Evolutionary conservation across 2,888 invertebrate genomes (phyloP).

Genomic region (Neria commutata): DNA sequence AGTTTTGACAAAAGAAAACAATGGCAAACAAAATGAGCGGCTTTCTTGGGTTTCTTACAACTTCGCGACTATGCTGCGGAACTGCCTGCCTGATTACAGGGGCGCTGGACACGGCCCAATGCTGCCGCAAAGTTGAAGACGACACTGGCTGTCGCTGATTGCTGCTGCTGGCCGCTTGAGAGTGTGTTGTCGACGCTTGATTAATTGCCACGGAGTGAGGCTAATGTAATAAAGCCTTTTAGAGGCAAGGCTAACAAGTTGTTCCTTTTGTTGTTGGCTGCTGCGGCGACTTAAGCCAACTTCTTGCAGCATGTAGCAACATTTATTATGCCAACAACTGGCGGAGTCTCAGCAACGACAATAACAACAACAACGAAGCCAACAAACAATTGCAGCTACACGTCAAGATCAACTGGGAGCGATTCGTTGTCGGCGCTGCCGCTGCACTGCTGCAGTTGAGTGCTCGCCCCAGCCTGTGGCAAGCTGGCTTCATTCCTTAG

Average conservation of each 20-base stretch:
- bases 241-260: constrained; percentile 1
- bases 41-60: too few relatives aligned
- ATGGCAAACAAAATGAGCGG: too few relatives aligned
- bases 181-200: not conserved
- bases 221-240: constrained; percentile 2
- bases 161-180: too few relatives aligned
- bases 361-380: not conserved
- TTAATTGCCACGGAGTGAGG: not conserved
- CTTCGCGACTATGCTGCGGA: too few relatives aligned
- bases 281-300: not conserved
- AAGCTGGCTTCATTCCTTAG: too few relatives aligned
- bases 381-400: not conserved
- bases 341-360: not conserved
- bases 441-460: too few relatives aligned
- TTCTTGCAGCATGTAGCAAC: constrained; percentile 31
- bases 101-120: too few relatives aligned
- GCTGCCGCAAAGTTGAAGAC: too few relatives aligned
- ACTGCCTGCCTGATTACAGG: too few relatives aligned
- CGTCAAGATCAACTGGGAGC: not conserved
- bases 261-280: constrained; percentile 26
- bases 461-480: too few relatives aligned
- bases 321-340: constrained; percentile 19
- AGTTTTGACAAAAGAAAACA: too few relatives aligned
- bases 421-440: not conserved
- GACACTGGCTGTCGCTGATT: too few relatives aligned